A percentile compares a stretch with the other conserved stretches of the same genome.
Evolutionary conservation across 2,797 vertebrate genomes (phyloP).

Genomic region (Gorsachius magnificus): DNA sequence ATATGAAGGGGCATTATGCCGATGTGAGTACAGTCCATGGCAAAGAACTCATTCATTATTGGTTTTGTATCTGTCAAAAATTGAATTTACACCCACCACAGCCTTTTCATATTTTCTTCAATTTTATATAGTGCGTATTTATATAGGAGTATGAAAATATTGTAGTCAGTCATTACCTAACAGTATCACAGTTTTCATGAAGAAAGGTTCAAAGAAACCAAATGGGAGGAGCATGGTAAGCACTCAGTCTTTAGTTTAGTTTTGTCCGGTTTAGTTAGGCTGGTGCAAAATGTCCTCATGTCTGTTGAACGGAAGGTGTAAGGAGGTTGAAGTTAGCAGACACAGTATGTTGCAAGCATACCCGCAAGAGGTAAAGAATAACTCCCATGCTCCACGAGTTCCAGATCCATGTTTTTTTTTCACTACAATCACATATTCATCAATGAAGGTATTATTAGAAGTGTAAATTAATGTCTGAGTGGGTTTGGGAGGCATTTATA

Average conservation of each 20-base stretch:
- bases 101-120: neutral
- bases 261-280: neutral
- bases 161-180: neutral
- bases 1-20: slow-evolving; percentile 87
- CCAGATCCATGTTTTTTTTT: rapidly evolving
- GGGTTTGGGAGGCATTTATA: neutral
- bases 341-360: rapidly evolving
- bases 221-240: neutral
- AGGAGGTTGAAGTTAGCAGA: neutral
- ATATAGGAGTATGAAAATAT: neutral
- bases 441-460: neutral
- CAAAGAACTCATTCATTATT: rapidly evolving
- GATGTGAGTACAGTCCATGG: slow-evolving; percentile 83
- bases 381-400: neutral
- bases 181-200: neutral
- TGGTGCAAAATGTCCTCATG: neutral
- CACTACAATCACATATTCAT: neutral
- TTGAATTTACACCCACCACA: neutral
- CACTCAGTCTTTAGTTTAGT: neutral
- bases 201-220: neutral
- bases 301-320: neutral
- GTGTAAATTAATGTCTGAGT: neutral
- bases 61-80: neutral
- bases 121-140: neutral
- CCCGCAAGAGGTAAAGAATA: neutral